Evolutionary conservation across 2,797 vertebrate genomes (phyloP).

Genomic region (Chloroceryle amazona): DNA sequence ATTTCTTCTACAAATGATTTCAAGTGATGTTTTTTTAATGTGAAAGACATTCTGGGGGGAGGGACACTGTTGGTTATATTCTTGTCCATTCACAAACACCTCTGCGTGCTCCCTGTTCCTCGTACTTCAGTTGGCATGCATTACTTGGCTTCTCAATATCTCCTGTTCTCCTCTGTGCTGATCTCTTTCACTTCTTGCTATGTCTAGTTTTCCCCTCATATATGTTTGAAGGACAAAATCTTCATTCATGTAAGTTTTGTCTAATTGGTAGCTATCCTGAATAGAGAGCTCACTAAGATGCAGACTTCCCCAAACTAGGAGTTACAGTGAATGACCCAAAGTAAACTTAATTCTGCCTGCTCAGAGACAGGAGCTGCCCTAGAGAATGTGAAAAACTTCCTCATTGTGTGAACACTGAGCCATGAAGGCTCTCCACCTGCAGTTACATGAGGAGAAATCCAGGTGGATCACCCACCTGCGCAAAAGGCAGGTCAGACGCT

Average conservation of each 20-base stretch:
- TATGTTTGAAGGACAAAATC: background rate
- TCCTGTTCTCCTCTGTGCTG: background rate
- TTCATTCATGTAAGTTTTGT: background rate
- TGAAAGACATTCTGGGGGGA: background rate
- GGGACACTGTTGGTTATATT: background rate
- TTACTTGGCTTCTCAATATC: background rate
- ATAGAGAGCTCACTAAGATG: background rate
- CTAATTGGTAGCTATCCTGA: background rate
- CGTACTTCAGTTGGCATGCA: accelerated
- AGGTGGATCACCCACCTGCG: accelerated
- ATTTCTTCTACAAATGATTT: background rate
- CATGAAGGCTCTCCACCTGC: background rate
- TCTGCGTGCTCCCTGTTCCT: background rate
- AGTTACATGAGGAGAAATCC: background rate
- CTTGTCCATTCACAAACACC: background rate
- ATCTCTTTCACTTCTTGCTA: background rate
- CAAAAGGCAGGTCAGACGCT: background rate
- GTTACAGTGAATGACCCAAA: background rate
- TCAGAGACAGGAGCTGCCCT: background rate
- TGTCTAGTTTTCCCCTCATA: background rate
- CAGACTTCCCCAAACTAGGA: background rate
- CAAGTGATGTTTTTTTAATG: background rate
- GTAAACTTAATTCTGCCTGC: background rate
- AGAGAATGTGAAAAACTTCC: background rate
- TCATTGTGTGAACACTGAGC: background rate